Evolutionary conservation across 2,888 invertebrate species (phyloP).

Genomic region (Serrognathus titanus): DNA sequence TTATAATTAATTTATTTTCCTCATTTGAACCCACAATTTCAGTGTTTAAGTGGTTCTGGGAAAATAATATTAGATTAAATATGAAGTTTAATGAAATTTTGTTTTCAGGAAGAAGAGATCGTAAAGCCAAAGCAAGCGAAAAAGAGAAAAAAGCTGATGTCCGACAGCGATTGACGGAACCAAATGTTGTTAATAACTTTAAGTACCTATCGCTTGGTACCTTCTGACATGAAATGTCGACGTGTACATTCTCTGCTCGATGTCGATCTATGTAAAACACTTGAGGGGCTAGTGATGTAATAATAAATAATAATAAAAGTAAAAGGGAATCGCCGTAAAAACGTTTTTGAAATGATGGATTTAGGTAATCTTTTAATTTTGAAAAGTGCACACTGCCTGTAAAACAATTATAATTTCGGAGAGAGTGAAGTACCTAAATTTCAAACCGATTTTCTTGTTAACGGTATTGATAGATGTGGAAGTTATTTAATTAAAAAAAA

Average conservation of each 20-base stretch:
- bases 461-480: conserved; percentile 18
- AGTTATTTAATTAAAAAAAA: conserved; percentile 19
- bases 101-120: conserved; percentile 78
- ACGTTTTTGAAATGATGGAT: not conserved
- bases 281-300: conserved; percentile 32
- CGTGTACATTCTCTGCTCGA: conserved; percentile 2
- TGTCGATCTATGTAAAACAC: conserved; percentile 16
- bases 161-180: conserved; percentile 85
- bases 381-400: conserved; percentile 37
- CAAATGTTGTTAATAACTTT: conserved; percentile 23
- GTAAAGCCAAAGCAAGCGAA: conserved; percentile 88
- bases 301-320: conserved; percentile 20
- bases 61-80: not conserved
- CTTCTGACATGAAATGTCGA: conserved; percentile 1
- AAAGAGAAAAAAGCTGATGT: conserved; percentile 86
- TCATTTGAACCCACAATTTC: not conserved
- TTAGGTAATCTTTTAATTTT: conserved; percentile 9
- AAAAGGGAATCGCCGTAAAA: conserved; percentile 3
- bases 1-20: no score
- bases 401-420: conserved; percentile 17
- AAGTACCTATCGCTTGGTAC: conserved; percentile 5
- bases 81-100: not conserved
- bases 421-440: conserved; percentile 28
- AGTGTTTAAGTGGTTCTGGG: not conserved
- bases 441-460: conserved; percentile 19